Evolutionary conservation across 2,113 vertebrate species (phyloP), one percentile per base, ranked within the genome.

Genomic region (Solea solea): DNA sequence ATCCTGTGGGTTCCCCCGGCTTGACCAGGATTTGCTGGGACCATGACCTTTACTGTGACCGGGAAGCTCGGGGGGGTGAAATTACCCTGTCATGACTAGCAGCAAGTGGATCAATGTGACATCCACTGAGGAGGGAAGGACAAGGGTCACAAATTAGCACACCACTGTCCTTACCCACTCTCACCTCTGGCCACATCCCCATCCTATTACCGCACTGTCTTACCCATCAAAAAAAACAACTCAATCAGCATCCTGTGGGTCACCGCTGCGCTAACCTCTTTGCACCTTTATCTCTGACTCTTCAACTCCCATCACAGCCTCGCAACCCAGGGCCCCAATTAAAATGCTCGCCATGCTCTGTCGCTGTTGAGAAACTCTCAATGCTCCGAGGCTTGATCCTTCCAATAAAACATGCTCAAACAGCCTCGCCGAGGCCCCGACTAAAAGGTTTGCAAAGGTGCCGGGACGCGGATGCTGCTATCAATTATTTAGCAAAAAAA

Each of bases 401-500:
- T 61, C 61, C 61, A 8, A 69, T 83, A 72, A 64, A 87, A 48
- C 45, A 48, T 42, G 56, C n/a, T 44, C 40, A 41, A 66, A 50
- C 40, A 10, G 49, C 59, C 57, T 2, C 2, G 8, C 58, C 27
- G 14, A 13, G 42, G 50, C 44, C 72, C 13, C 52, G 2, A 1
- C 54, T 51, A 42, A 72, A 64, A 77, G 57, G 53, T 73, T 76
- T 48, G 21, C 66, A 56, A 34, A 70, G 72, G 80, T 79, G 67
- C 61, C 8, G 54, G 58, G 52, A 67, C 80, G 72, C 59, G 16
- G 74, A 84, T 73, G 61, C 48, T 1, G 14, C 39, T 74, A 76
- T 90, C 67, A 82, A 90, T 89, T 84, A 91, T 89, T 86, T 72
- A 91, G 21, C 7, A 40, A 69, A 61, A 70, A 71, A 64, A 70